Conservation (phyloP, 2,113 vertebrate species). For the Limanda limanda region DNA sequence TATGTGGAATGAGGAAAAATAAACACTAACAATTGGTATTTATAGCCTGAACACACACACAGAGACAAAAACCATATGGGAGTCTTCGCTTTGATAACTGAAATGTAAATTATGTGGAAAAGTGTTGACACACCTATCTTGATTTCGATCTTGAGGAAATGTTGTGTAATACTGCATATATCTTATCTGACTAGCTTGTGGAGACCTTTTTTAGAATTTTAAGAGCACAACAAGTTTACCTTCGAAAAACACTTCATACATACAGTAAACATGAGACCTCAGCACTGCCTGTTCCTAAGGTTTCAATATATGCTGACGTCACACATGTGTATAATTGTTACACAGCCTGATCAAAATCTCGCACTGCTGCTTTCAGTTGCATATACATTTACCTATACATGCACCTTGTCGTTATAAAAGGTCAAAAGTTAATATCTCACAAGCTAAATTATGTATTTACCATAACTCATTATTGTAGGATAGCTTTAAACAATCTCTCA, state of each 20-base stretch:
- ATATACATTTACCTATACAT: too few species aligned
- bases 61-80: background rate
- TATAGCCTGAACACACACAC: background rate
- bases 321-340: background rate
- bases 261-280: background rate
- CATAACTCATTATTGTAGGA: too few species aligned
- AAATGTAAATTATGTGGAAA: conserved; percentile 43
- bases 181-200: conserved; percentile 4
- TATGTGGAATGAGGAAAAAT: conserved; percentile 11
- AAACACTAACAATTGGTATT: background rate
- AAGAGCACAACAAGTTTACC: conserved; percentile 23
- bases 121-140: conserved; percentile 28
- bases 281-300: background rate
- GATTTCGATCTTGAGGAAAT: conserved; percentile 13
- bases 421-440: too few species aligned
- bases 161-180: conserved; percentile 39
- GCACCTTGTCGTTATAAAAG: background rate
- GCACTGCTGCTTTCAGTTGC: background rate
- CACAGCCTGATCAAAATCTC: background rate
- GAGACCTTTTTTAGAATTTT: conserved; percentile 17
- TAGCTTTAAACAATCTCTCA: too few species aligned
- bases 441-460: too few species aligned
- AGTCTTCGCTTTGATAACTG: conserved; percentile 28
- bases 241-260: conserved; percentile 40
- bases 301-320: too few species aligned